Evolutionary conservation across 2,888 invertebrate genomes (phyloP).

Genomic region (Conomelus anceps): DNA sequence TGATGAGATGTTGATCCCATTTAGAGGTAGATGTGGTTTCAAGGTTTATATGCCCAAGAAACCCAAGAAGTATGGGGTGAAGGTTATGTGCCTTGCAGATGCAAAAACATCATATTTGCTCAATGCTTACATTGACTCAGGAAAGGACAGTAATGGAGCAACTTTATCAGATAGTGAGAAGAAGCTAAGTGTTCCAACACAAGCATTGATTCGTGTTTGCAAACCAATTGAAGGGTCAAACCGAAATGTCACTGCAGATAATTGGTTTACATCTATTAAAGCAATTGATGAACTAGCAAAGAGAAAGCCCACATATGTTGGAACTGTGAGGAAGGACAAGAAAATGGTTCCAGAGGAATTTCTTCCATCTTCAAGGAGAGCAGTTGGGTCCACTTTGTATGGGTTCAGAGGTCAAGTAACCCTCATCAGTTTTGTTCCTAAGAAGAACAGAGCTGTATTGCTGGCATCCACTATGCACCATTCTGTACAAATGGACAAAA

Average conservation of each 20-base stretch:
- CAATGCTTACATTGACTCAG: slow-evolving; percentile 35
- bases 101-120: slow-evolving; percentile 32
- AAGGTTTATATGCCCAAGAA: slow-evolving; percentile 33
- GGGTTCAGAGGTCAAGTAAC: slow-evolving; percentile 26
- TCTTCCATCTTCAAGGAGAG: slow-evolving; percentile 8
- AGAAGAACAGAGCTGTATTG: slow-evolving; percentile 18
- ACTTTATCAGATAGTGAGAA: slow-evolving; percentile 33
- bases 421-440: slow-evolving; percentile 20
- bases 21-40: slow-evolving; percentile 23
- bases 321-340: slow-evolving; percentile 25
- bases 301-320: slow-evolving; percentile 20
- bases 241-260: slow-evolving; percentile 37
- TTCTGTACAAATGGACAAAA: not conserved
- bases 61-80: slow-evolving; percentile 35
- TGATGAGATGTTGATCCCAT: slow-evolving; percentile 17
- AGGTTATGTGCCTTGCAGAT: slow-evolving; percentile 31
- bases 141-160: slow-evolving; percentile 35
- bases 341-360: slow-evolving; percentile 25
- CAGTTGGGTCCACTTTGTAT: slow-evolving; percentile 15
- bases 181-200: slow-evolving; percentile 35
- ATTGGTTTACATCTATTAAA: slow-evolving; percentile 38
- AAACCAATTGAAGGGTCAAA: slow-evolving; percentile 35
- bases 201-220: slow-evolving; percentile 34
- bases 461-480: slow-evolving; percentile 24
- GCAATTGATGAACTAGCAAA: slow-evolving; percentile 29